Conservation (phyloP, 2,113 vertebrate species). For the Psittacula cyanocephala region DNA sequence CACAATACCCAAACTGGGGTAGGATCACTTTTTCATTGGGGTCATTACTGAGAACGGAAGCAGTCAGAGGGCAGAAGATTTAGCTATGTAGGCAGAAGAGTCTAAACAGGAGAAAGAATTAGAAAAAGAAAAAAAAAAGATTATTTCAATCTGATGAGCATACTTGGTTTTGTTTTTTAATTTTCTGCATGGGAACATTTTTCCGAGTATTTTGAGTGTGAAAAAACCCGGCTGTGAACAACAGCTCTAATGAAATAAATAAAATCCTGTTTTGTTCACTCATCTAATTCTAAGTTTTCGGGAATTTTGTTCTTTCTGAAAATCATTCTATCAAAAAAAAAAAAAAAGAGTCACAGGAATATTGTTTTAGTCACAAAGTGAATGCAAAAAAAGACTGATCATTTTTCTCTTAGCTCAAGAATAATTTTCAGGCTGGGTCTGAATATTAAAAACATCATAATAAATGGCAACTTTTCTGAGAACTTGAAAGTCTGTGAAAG, state of each 20-base stretch:
- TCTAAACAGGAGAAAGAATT: neutral
- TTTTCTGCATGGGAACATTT: neutral
- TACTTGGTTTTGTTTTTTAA: neutral
- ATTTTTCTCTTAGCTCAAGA: neutral
- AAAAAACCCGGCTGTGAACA: neutral
- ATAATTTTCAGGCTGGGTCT: neutral
- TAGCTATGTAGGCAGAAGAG: neutral
- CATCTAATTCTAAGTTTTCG: neutral
- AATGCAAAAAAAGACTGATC: neutral
- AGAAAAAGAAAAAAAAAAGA: neutral
- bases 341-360: neutral
- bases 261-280: neutral
- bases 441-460: conserved; percentile 21
- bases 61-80: neutral
- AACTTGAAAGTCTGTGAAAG: conserved; percentile 23
- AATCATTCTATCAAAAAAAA: neutral
- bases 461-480: conserved; percentile 22
- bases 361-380: neutral
- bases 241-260: neutral
- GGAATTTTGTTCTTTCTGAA: neutral
- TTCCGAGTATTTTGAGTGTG: neutral
- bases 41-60: neutral
- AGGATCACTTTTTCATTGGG: neutral
- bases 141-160: neutral
- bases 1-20: neutral